A percentile compares a stretch with the other conserved stretches of the same genome.
These are phyloP conservation scores for Tricholaema leucomelas DNA, from an alignment of 2,113 vertebrate species.

Conservation along the genomic window DNA sequence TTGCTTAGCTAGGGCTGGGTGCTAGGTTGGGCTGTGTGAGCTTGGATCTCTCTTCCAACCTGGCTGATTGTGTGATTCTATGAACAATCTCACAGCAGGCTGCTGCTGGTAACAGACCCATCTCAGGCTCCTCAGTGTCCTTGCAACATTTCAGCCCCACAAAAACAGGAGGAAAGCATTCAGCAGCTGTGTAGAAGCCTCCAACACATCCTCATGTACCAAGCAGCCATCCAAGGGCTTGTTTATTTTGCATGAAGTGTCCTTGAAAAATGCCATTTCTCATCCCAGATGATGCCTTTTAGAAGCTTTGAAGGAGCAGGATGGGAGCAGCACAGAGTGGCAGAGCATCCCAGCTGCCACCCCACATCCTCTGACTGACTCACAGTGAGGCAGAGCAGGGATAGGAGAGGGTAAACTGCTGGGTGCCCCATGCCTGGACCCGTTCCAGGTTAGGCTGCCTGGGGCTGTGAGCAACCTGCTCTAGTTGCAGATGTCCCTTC, in stretches of 20 bases:
- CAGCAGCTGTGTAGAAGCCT: background rate
- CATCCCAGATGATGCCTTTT: background rate
- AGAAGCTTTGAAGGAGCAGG: background rate
- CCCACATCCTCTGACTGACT: background rate
- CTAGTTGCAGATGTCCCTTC: too few relatives aligned
- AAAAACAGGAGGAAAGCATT: background rate
- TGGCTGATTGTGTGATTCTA: too few relatives aligned
- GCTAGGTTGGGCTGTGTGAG: too few relatives aligned
- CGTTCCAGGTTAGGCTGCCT: too few relatives aligned
- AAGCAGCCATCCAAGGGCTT: background rate
- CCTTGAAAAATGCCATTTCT: background rate
- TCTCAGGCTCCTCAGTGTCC: background rate
- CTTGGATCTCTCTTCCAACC: too few relatives aligned
- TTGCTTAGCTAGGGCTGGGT: too few relatives aligned
- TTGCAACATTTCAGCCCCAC: fast-evolving
- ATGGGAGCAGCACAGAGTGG: background rate
- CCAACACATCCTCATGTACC: background rate
- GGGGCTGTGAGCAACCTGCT: too few relatives aligned
- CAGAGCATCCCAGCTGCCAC: background rate
- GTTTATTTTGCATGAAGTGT: background rate
- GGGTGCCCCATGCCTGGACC: too few relatives aligned
- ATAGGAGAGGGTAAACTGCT: background rate
- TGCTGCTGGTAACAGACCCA: background rate
- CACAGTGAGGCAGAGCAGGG: background rate
- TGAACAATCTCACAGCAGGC: too few relatives aligned